Evolutionary conservation across 2,113 vertebrate genomes (phyloP).

Genomic region (Orcinus orca): DNA sequence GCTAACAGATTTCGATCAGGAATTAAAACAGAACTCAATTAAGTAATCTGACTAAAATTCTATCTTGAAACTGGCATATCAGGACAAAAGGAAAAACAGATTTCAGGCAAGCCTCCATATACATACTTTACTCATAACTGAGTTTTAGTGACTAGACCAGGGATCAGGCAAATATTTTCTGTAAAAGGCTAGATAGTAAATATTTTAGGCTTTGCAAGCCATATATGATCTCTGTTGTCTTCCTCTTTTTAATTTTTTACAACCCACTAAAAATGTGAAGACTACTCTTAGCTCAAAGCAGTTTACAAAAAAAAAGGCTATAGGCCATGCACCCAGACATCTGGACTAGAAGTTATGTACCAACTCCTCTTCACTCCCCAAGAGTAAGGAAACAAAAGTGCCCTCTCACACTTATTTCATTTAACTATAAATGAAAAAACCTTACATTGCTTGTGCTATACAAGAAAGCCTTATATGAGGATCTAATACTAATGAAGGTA

Average conservation of each 20-base stretch:
- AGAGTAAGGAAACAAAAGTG: background rate
- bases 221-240: background rate
- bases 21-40: conserved; percentile 11
- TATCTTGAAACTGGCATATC: background rate
- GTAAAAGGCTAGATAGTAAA: background rate
- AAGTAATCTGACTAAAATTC: background rate
- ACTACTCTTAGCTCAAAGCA: background rate
- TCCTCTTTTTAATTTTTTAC: background rate
- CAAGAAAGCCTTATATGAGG: background rate
- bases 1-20: background rate
- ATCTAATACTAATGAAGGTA: background rate
- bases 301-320: background rate
- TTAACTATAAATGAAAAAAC: conserved; percentile 29
- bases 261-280: background rate
- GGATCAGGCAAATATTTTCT: background rate
- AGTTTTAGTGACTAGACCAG: background rate
- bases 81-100: background rate
- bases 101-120: background rate
- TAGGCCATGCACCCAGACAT: background rate
- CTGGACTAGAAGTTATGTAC: background rate
- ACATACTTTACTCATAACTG: background rate
- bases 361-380: background rate
- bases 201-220: conserved; percentile 1
- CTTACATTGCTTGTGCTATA: background rate
- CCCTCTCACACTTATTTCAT: background rate